Evolutionary conservation across 2,888 invertebrate genomes (phyloP).

Genomic region (Heteropelma amictum): DNA sequence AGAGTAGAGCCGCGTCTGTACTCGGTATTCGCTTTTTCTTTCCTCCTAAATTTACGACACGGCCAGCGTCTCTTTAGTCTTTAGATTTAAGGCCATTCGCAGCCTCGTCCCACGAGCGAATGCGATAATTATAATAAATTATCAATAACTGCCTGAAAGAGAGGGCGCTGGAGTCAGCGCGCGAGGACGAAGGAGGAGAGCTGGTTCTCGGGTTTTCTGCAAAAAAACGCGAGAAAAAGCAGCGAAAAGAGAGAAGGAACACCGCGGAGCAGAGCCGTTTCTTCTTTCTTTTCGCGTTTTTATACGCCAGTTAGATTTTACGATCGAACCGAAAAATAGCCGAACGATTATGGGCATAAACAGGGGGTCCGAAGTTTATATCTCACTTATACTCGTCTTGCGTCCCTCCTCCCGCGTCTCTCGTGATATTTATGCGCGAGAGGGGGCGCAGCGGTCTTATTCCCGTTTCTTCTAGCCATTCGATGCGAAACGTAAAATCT

Average conservation of each 20-base stretch:
- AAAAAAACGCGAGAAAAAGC: constrained; percentile 6
- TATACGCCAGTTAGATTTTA: constrained; percentile 77
- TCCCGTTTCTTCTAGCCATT: neutral
- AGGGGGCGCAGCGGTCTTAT: neutral
- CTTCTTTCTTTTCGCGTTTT: constrained; percentile 72
- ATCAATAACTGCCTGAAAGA: constrained; percentile 70
- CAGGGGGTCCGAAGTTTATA: constrained; percentile 61
- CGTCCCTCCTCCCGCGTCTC: constrained; percentile 26
- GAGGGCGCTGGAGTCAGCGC: neutral
- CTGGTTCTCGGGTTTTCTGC: constrained; percentile 30
- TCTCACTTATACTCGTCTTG: constrained; percentile 46
- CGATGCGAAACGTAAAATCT: constrained; percentile 24
- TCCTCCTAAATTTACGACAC: constrained; percentile 71
- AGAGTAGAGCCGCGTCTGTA: constrained; percentile 10
- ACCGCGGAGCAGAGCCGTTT: constrained; percentile 16
- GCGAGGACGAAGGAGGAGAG: neutral
- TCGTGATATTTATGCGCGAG: neutral
- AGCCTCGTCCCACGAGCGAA: constrained; percentile 65
- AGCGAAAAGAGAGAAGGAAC: constrained; percentile 11
- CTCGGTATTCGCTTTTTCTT: neutral
- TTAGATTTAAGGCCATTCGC: constrained; percentile 71
- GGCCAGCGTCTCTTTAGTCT: constrained; percentile 67
- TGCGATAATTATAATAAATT: constrained; percentile 77
- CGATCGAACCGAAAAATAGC: constrained; percentile 75
- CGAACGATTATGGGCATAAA: constrained; percentile 63